Percentiles rank a stretch among this genome's conserved stretches.
Evolutionary conservation across 2,888 invertebrate genomes (phyloP).

Genomic region (Aricia artaxerxes): DNA sequence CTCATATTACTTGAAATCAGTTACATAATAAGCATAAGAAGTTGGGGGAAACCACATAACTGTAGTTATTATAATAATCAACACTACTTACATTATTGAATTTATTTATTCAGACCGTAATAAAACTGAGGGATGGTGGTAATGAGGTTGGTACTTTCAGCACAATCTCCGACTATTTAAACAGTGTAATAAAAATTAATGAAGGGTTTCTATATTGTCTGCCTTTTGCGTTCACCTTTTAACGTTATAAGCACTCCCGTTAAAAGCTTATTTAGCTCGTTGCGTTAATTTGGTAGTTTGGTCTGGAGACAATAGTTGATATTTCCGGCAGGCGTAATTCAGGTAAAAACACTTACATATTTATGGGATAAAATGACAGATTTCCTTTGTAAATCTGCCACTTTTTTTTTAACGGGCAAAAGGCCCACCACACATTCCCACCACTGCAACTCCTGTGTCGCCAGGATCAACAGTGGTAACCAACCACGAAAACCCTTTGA

Average conservation of each 20-base stretch:
- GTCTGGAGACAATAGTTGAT: not conserved
- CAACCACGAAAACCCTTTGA: no score
- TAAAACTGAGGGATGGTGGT: conserved; percentile 17
- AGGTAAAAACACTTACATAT: no score
- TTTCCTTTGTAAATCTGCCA: no score
- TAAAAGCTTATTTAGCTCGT: conserved; percentile 37
- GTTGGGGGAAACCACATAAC: not conserved
- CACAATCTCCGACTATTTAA: conserved; percentile 46
- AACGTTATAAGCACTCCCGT: conserved; percentile 37
- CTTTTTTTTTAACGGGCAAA: no score
- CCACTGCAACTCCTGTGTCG: no score
- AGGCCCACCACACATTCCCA: no score
- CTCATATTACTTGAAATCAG: no score
- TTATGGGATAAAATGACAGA: no score
- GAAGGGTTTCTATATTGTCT: conserved; percentile 46
- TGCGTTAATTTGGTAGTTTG: conserved; percentile 33
- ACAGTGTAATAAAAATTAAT: conserved; percentile 53
- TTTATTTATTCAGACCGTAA: conserved; percentile 23
- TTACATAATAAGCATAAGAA: no score
- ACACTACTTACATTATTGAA: conserved; percentile 5
- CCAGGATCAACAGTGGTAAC: no score
- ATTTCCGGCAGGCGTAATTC: not conserved
- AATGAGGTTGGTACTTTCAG: conserved; percentile 33
- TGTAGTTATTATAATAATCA: not conserved
- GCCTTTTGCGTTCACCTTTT: conserved; percentile 55